Conservation (phyloP, 2,888 invertebrate species). For the Aromia moschata region DNA sequence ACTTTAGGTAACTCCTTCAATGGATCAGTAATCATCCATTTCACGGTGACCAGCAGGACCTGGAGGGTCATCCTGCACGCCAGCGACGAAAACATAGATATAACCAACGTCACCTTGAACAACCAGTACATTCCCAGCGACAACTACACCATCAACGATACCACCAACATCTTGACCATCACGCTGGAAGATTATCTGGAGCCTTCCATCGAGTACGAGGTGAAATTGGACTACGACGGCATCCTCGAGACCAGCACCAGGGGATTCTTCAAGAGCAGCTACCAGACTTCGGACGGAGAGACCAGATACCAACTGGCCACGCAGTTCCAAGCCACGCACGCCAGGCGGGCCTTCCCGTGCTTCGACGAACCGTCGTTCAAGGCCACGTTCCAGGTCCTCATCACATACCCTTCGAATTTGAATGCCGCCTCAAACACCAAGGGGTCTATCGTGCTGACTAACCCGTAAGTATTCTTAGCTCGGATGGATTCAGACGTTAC, state of each 20-base stretch:
- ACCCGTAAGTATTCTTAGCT: slow-evolving; percentile 20
- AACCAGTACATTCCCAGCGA: slow-evolving; percentile 13
- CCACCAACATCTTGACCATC: slow-evolving; percentile 36
- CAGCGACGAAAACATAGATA: neutral
- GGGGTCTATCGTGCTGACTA: neutral
- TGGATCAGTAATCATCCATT: slow-evolving; percentile 6
- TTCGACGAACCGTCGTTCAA: slow-evolving; percentile 77
- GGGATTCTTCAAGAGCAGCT: slow-evolving; percentile 45
- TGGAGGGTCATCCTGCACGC: slow-evolving; percentile 2
- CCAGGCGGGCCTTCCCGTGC: slow-evolving; percentile 77
- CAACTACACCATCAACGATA: slow-evolving; percentile 27
- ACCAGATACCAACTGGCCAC: slow-evolving; percentile 66
- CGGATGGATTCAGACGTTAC: too few relatives aligned
- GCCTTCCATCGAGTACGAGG: neutral
- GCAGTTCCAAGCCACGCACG: slow-evolving; percentile 73
- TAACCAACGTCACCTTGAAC: slow-evolving; percentile 24
- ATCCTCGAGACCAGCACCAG: slow-evolving; percentile 12
- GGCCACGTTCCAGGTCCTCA: slow-evolving; percentile 66
- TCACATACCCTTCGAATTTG: slow-evolving; percentile 9
- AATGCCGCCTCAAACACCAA: slow-evolving; percentile 4
- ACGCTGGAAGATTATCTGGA: neutral
- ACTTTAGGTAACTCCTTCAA: neutral
- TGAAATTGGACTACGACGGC: slow-evolving; percentile 29
- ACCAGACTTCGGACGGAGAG: slow-evolving; percentile 20
- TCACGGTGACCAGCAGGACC: neutral